A percentile compares a stretch with the other conserved stretches of the same genome.
phyloP scores from a whole-genome alignment of 1,140 invertebrate genomes.

The Cydia strobilella region DNA sequence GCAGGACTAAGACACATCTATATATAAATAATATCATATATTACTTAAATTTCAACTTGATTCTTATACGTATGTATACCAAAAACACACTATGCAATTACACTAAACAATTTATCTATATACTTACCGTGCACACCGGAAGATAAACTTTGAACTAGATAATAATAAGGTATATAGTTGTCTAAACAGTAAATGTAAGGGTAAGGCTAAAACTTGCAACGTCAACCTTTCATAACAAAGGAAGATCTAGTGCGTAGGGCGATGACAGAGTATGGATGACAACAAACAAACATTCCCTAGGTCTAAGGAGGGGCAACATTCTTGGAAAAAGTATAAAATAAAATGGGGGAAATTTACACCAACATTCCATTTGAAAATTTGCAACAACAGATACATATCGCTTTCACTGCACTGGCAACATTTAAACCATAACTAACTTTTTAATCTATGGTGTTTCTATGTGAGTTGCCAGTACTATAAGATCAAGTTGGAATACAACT shows the following conservation, averaged over 20 bases:
- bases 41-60: too few species aligned
- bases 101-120: slow-evolving; percentile 9
- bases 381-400: slow-evolving; percentile 56
- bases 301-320: slow-evolving; percentile 67
- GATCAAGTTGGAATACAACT: slow-evolving; percentile 76
- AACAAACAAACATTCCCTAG: slow-evolving; percentile 69
- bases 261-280: slow-evolving; percentile 70
- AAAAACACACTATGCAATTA: slow-evolving; percentile 21
- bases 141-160: slow-evolving; percentile 36
- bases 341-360: slow-evolving; percentile 75
- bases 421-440: slow-evolving; percentile 37
- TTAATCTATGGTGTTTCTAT: slow-evolving; percentile 31
- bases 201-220: slow-evolving; percentile 70
- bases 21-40: too few species aligned
- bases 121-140: slow-evolving; percentile 27
- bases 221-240: slow-evolving; percentile 68
- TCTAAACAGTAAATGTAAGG: slow-evolving; percentile 40
- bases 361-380: slow-evolving; percentile 80
- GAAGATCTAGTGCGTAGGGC: slow-evolving; percentile 68
- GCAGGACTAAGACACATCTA: too few species aligned
- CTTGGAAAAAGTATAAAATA: slow-evolving; percentile 64
- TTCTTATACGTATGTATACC: not conserved
- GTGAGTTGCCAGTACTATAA: slow-evolving; percentile 69
- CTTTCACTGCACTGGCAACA: slow-evolving; percentile 67
- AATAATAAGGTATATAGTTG: slow-evolving; percentile 35